Base-by-base conservation (phyloP, 2,888 invertebrate genomes). In the Acrobasis consociella region DNA sequence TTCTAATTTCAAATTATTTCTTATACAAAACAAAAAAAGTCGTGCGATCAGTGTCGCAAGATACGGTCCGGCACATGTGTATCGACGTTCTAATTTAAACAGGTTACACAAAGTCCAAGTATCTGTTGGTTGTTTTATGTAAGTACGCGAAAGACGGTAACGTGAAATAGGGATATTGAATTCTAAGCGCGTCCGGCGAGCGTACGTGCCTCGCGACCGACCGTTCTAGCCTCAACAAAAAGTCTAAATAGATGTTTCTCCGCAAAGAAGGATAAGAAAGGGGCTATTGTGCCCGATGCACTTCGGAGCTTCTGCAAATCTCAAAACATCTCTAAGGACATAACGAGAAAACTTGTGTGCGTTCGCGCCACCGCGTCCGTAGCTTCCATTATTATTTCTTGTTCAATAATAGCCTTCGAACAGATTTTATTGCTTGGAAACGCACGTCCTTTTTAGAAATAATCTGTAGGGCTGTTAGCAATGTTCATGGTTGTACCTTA, bases 261-360 rank as follows among this genome's bases (percentile, higher is more conserved):
- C 77, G 74, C 82, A 83, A 81, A 81, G 77, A 76, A 56, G 79
- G 80, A 83, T 84, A 83, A 78, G 81, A 81, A 81, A 79, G 75
- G 72, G 66, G 75, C 82, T 78, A 86, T 87, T 89, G 86, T 87
- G 77, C 75, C 68, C 80, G 79, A 81, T 87, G 85, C 86, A 87
- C 85, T 82, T 71, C 74, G 73, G 70, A 78, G 77, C 78, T 78
- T 74, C 80, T 82, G 82, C 78, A 86, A 86, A 88, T 88, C 86
- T 85, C 81, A 80, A 84, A 86, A 86, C 82, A 85, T 85, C 82
- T 85, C 75, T 73, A 79, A 81, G 79, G 74, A 83, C 77, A 78
- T 87, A 88, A 87, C 87, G 85, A 86, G 86, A 85, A 87, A 87
- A 88, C 79, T 88, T 86, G 77, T 77, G 75, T 76, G 77, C 73